Evolutionary conservation across 2,888 invertebrate genomes (phyloP).

Genomic region (Cyclophora albipunctata): DNA sequence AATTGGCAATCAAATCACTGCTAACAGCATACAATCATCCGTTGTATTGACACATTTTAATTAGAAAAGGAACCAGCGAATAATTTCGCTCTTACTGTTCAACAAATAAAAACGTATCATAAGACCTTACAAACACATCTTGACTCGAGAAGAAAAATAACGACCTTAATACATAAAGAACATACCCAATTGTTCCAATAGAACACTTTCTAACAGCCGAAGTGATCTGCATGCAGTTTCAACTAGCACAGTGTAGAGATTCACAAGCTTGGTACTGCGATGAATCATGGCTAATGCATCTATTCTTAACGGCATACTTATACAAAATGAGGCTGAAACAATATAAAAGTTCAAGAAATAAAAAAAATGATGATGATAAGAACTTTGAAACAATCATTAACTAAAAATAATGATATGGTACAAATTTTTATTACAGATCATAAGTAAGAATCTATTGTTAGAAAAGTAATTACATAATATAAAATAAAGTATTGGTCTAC

Average conservation of each 20-base stretch:
- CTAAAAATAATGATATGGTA: not conserved
- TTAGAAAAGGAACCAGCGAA: too few species aligned
- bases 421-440: too few species aligned
- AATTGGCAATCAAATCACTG: too few species aligned
- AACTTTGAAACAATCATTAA: not conserved
- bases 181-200: slow-evolving; percentile 75
- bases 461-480: too few species aligned
- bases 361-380: not conserved
- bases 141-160: too few species aligned
- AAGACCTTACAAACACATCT: too few species aligned
- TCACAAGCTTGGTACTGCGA: slow-evolving; percentile 76
- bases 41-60: too few species aligned
- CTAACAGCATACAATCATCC: too few species aligned
- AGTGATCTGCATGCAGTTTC: slow-evolving; percentile 84
- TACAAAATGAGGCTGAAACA: slow-evolving; percentile 60
- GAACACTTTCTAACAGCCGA: slow-evolving; percentile 77
- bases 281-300: slow-evolving; percentile 84
- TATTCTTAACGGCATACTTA: slow-evolving; percentile 78
- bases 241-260: slow-evolving; percentile 83
- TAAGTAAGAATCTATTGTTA: too few species aligned
- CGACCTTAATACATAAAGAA: not conserved
- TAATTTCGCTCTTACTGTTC: too few species aligned
- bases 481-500: too few species aligned
- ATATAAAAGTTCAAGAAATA: not conserved
- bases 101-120: too few species aligned